Conservation (phyloP, 2,797 vertebrate genomes). For the Phoeniculus purpureus region DNA sequence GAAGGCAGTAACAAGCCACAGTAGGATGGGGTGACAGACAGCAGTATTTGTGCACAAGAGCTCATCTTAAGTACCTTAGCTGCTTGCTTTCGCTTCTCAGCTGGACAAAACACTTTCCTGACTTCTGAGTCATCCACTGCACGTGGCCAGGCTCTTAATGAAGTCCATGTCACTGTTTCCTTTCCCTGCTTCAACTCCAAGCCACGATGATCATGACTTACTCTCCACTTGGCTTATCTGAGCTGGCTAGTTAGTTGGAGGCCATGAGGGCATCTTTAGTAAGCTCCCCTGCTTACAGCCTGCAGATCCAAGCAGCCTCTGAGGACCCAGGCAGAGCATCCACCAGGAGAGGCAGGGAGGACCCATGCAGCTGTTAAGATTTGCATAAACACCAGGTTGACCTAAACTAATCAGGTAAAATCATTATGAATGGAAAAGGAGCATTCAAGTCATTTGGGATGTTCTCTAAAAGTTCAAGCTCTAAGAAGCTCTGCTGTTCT, state of each 20-base stretch:
- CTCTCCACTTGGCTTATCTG: neutral
- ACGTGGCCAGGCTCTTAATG: neutral
- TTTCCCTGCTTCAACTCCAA: neutral
- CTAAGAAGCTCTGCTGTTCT: neutral
- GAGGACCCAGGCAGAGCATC: neutral
- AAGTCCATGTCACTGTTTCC: neutral
- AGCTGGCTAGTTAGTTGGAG: neutral
- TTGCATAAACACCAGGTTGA: neutral
- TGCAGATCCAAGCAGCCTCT: neutral
- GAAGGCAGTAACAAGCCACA: conserved; percentile 28
- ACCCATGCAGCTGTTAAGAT: neutral
- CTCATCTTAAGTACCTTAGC: conserved; percentile 39
- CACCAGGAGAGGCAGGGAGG: neutral
- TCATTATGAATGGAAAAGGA: neutral
- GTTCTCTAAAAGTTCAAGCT: neutral
- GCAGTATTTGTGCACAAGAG: neutral
- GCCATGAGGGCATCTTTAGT: neutral
- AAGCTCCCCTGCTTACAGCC: neutral
- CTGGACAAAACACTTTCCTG: conserved; percentile 9
- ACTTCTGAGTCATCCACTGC: conserved; percentile 7
- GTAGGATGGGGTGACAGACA: conserved; percentile 24
- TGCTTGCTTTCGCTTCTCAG: conserved; percentile 40
- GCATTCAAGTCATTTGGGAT: neutral
- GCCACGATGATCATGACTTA: neutral
- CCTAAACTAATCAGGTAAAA: neutral